These are phyloP conservation scores for Halocynthia roretzi DNA, from an alignment of 23 tunicate species.

Conservation along the genomic window DNA sequence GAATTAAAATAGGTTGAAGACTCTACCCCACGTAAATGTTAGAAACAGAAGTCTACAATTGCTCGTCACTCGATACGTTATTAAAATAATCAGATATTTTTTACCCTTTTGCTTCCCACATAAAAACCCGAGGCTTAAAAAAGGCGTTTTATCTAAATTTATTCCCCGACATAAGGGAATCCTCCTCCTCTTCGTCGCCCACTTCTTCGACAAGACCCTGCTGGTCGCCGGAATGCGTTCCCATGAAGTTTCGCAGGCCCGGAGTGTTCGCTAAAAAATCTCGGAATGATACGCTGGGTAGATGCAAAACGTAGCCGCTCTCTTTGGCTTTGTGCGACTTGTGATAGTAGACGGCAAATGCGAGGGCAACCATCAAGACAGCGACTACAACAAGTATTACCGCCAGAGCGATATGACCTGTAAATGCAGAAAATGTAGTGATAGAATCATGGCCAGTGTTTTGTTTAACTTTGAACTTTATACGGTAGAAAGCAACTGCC, in stretches of 20 bases:
- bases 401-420: slow-evolving; percentile 31
- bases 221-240: slow-evolving; percentile 13
- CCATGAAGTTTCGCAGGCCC: slow-evolving; percentile 10
- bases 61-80: too few relatives aligned
- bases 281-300: slow-evolving; percentile 65
- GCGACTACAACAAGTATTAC: slow-evolving; percentile 34
- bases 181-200: slow-evolving; percentile 7
- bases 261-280: slow-evolving; percentile 39
- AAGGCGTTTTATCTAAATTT: too few relatives aligned
- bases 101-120: too few relatives aligned
- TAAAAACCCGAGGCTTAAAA: too few relatives aligned
- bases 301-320: slow-evolving; percentile 31
- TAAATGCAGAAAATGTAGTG: neutral
- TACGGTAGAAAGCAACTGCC: too few relatives aligned
- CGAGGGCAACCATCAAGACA: slow-evolving; percentile 25
- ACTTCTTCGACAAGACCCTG: slow-evolving; percentile 23
- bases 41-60: too few relatives aligned
- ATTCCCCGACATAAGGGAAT: neutral
- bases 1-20: too few relatives aligned
- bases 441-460: too few relatives aligned
- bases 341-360: slow-evolving; percentile 11
- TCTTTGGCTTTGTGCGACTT: slow-evolving; percentile 14
- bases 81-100: too few relatives aligned
- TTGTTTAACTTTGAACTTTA: too few relatives aligned
- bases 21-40: too few relatives aligned